A percentile compares a stretch with the other conserved stretches of the same genome.
Evolutionary conservation across 2,888 invertebrate species (phyloP).

Genomic region (Drosophila anomalata): DNA sequence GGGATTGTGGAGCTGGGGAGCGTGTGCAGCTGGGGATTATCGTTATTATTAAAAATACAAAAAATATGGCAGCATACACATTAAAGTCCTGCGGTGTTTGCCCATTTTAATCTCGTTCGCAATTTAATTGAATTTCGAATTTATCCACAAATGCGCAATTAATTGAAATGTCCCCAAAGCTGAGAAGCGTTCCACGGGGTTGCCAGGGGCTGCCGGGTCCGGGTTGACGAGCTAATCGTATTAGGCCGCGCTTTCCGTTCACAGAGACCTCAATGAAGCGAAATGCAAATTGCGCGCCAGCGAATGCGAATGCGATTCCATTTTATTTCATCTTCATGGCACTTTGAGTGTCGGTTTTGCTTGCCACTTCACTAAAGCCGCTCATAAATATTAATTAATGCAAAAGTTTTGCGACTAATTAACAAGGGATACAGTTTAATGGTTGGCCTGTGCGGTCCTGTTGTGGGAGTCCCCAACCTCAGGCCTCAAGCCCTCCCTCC

Average conservation of each 20-base stretch:
- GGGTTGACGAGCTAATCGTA: conserved; percentile 53
- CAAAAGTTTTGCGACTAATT: conserved; percentile 51
- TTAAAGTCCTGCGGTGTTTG: conserved; percentile 36
- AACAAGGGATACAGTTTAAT: conserved; percentile 45
- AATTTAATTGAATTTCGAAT: conserved; percentile 64
- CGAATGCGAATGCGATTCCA: conserved; percentile 41
- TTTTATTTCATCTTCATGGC: conserved; percentile 36
- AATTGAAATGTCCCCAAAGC: conserved; percentile 58
- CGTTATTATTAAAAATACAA: conserved; percentile 15
- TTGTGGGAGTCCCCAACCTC: not conserved
- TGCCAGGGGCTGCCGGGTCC: conserved; percentile 4
- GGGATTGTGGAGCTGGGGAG: not conserved
- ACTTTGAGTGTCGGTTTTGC: conserved; percentile 30
- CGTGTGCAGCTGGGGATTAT: conserved; percentile 17
- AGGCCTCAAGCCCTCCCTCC: not conserved
- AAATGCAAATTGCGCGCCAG: conserved; percentile 45
- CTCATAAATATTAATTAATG: conserved; percentile 65
- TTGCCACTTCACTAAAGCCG: conserved; percentile 12
- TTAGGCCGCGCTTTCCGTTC: conserved; percentile 50
- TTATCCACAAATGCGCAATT: conserved; percentile 64
- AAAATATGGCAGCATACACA: conserved; percentile 11
- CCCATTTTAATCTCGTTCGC: conserved; percentile 46
- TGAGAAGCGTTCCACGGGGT: not conserved
- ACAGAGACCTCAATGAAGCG: conserved; percentile 46
- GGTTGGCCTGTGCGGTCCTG: conserved; percentile 6